phyloP scores from a whole-genome alignment of 2,113 vertebrate genomes.

The Amblyornis subalaris region DNA sequence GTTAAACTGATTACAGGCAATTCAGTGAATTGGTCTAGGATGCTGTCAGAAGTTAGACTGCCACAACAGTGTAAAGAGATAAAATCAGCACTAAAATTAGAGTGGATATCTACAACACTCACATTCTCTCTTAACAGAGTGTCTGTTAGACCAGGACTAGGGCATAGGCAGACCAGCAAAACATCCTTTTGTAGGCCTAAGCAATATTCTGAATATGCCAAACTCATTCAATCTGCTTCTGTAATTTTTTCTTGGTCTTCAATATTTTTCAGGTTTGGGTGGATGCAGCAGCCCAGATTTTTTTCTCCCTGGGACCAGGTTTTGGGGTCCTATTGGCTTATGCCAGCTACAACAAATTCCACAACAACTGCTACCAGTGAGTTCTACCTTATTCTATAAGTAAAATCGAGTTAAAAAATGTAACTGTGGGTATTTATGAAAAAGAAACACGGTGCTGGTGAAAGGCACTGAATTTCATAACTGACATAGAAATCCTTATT shows the following conservation, averaged over 20 bases:
- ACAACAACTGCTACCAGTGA: conserved; percentile 99
- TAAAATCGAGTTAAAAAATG: accelerated
- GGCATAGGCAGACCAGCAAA: background rate
- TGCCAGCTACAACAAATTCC: conserved; percentile 97
- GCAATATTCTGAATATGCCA: background rate
- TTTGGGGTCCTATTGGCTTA: conserved; percentile 95
- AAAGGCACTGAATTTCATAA: background rate
- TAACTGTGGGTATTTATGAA: background rate
- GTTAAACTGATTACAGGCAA: background rate
- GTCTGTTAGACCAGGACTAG: background rate
- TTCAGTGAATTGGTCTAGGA: background rate
- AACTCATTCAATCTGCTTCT: background rate
- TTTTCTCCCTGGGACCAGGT: conserved; percentile 96
- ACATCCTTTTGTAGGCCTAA: background rate
- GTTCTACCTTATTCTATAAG: conserved; percentile 28
- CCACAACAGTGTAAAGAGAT: background rate
- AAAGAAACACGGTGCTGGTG: background rate
- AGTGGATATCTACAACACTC: background rate
- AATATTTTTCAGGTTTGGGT: conserved; percentile 88
- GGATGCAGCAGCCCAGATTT: conserved; percentile 96
- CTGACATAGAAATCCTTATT: background rate
- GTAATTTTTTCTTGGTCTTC: background rate
- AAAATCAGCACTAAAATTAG: background rate
- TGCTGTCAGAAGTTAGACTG: background rate
- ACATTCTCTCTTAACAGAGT: background rate